These are phyloP conservation scores for Drosophila pseudotakahashii DNA, from an alignment of 2,888 invertebrate species.

Conservation along the genomic window DNA sequence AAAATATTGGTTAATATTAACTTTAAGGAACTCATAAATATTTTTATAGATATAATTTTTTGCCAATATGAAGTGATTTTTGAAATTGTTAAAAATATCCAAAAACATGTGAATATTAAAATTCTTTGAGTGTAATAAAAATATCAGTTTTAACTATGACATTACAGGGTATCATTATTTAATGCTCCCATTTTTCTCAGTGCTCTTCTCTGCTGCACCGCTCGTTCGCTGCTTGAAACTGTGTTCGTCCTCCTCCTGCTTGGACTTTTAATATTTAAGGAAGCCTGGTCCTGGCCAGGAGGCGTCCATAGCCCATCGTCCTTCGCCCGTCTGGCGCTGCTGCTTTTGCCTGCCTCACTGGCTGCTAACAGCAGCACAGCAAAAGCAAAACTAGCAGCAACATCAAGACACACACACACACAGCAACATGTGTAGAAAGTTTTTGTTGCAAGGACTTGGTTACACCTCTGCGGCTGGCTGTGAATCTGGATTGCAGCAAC, in stretches of 20 bases:
- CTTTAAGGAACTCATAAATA: no score
- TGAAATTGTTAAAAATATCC: no score
- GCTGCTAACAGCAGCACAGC: conserved; percentile 33
- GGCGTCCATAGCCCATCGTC: conserved; percentile 3
- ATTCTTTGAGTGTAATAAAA: no score
- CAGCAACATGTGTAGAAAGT: conserved; percentile 55
- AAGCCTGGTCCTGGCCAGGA: conserved; percentile 35
- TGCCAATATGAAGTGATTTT: no score
- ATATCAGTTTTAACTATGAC: no score
- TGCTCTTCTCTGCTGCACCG: neutral
- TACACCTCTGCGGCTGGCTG: conserved; percentile 52
- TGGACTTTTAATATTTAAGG: conserved; percentile 71
- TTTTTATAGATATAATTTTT: no score
- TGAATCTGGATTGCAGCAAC: conserved; percentile 43
- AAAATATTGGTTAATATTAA: no score
- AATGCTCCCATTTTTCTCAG: conserved; percentile 20
- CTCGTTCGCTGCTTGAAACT: conserved; percentile 9
- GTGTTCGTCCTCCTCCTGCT: conserved; percentile 40
- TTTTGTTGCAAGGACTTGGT: conserved; percentile 51
- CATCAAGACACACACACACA: conserved; percentile 26
- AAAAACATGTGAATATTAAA: no score
- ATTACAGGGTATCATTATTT: no score
- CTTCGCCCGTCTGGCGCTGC: conserved; percentile 16
- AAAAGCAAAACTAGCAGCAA: conserved; percentile 18
- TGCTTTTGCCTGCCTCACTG: conserved; percentile 39